These are phyloP conservation scores for Dreissena rostriformis DNA, from an alignment of 1,140 invertebrate species.

Conservation along the genomic window DNA sequence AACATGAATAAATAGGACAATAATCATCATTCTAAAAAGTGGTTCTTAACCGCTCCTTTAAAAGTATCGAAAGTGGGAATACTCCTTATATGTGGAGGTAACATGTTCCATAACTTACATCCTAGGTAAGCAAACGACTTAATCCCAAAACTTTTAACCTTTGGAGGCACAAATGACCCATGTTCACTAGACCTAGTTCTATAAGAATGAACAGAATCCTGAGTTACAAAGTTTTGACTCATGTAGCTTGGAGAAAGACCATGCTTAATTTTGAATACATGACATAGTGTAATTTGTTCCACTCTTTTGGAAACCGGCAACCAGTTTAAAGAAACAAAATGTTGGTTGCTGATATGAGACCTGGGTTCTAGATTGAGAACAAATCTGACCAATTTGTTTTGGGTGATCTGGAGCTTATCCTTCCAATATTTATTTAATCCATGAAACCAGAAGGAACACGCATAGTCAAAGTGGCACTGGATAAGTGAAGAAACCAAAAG, in stretches of 20 bases:
- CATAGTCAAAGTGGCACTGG: slow-evolving; percentile 30
- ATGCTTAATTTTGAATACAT: slow-evolving; percentile 28
- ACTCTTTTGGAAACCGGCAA: slow-evolving; percentile 24
- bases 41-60: not conserved
- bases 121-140: slow-evolving; percentile 28
- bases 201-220: not conserved
- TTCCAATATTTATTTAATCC: slow-evolving; percentile 14
- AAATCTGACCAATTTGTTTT: slow-evolving; percentile 28
- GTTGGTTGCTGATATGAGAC: slow-evolving; percentile 13
- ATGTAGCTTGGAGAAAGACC: slow-evolving; percentile 2
- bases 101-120: slow-evolving; percentile 10
- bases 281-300: slow-evolving; percentile 21
- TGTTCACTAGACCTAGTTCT: slow-evolving; percentile 20
- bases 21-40: not conserved
- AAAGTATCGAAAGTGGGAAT: not conserved
- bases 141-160: slow-evolving; percentile 10
- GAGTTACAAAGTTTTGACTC: slow-evolving; percentile 29
- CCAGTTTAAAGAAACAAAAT: slow-evolving; percentile 15
- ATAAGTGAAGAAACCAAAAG: slow-evolving; percentile 2
- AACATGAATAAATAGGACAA: no score
- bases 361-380: slow-evolving; percentile 9
- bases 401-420: slow-evolving; percentile 17
- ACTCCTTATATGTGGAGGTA: slow-evolving; percentile 6
- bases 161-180: slow-evolving; percentile 3
- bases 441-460: slow-evolving; percentile 18